phyloP scores from a whole-genome alignment of 2,888 invertebrate genomes.

The Epicampocera succincta region DNA sequence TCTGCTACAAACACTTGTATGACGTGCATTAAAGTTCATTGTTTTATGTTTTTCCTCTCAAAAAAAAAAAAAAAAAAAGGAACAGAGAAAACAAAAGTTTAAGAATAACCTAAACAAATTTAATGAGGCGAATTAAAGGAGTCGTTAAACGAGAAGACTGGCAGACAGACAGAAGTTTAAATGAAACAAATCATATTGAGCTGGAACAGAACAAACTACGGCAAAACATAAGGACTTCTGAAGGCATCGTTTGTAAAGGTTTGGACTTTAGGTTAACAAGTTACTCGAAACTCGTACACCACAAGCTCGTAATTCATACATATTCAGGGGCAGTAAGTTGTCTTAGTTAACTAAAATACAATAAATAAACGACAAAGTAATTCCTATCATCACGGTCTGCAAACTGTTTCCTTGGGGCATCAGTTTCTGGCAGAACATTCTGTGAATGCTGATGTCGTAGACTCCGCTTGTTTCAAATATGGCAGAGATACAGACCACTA shows the following conservation, averaged over 20 bases:
- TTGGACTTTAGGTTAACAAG: conserved; percentile 17
- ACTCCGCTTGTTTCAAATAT: not conserved
- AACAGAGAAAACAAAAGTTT: no score
- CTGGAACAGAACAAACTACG: no score
- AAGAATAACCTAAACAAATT: no score
- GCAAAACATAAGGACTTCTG: not conserved
- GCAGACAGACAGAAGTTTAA: not conserved
- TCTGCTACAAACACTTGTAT: no score
- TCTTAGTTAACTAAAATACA: not conserved
- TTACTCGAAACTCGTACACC: no score
- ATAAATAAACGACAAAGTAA: conserved; percentile 19
- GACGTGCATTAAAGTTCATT: no score
- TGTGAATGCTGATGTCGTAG: not conserved
- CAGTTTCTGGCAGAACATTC: conserved; percentile 11
- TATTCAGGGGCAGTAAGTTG: not conserved
- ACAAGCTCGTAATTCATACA: no score
- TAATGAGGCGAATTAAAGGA: no score
- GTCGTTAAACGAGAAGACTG: conserved; percentile 10
- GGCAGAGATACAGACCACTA: not conserved
- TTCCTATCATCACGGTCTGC: conserved; percentile 19
- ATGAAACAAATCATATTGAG: conserved; percentile 29
- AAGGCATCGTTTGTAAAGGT: conserved; percentile 9
- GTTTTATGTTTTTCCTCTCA: no score
- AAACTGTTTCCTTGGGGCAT: not conserved
- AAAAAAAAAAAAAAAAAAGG: no score